Evolutionary conservation across 1,140 invertebrate genomes (phyloP), one percentile per base, ranked within the genome.

Genomic region (Calosoma granatense): DNA sequence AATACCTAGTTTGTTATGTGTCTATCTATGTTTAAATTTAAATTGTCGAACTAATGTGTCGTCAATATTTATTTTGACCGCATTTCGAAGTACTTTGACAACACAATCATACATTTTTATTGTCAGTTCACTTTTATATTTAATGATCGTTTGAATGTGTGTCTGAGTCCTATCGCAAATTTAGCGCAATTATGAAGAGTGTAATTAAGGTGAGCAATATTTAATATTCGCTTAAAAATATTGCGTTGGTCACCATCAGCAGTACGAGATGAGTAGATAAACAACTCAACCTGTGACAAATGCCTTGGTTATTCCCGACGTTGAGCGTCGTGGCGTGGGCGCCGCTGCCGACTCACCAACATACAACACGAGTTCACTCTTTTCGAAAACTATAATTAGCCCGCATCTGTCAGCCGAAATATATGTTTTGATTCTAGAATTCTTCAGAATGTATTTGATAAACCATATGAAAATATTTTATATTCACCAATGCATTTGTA

Each of bases 391-490:
- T 47, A 47, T 11, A 47, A 11, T 11, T 47, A 47, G 41, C 6
- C 15, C 15, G 15, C 9, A 47, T 12, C 41, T 47, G 17, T 47
- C 41, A 47, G 6, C 6, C 41, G 6, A 47, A 47, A 47, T 47
- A 47, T 47, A 47, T 47, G 41, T 47, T 47, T 47, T 11, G 41
- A 11, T 47, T 47, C 41, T 47, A 47, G 41, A 47, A 47, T 47
- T 47, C 17, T 47, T 47, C 17, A 4, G 15, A 17, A 17, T 47
- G 4, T 17, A 47, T 47, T 12, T 47, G 41, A 47, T 47, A 36
- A 36, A 36, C 26, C n/a, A n/a, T n/a, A n/a, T n/a, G 6, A 36
- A 36, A 36, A 36, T 36, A 36, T 36, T 36, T 36, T 36, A 36
- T 36, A n/a, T n/a, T n/a, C n/a, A n/a, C n/a, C 26, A 36, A 9